Percentiles rank a stretch among this genome's conserved stretches.
phyloP scores from a whole-genome alignment of 2,797 vertebrate species.

The Crossoptilon crossoptilon region DNA sequence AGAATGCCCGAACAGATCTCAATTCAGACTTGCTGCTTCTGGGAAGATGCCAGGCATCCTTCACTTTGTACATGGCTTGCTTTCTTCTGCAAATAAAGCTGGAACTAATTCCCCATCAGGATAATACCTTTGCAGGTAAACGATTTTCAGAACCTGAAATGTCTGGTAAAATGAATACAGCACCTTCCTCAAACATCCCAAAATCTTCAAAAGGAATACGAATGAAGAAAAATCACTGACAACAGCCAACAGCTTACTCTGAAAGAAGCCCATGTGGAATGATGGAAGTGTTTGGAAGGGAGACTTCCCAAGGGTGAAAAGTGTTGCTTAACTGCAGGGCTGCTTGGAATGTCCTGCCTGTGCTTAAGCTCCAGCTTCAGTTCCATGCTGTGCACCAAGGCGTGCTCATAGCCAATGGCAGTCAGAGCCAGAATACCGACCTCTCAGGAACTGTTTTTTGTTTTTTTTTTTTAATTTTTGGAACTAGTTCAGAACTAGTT shows the following conservation, averaged over 20 bases:
- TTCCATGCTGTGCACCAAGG: neutral
- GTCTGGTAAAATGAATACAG: conserved; percentile 42
- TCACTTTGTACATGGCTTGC: conserved; percentile 26
- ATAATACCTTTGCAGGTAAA: conserved; percentile 66
- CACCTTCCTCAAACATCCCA: conserved; percentile 17
- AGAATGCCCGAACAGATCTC: conserved; percentile 31
- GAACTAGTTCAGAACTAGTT: conserved; percentile 58
- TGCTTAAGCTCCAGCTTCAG: conserved; percentile 20
- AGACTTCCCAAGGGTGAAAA: conserved; percentile 61
- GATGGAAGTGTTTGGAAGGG: conserved; percentile 64
- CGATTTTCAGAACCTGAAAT: conserved; percentile 62
- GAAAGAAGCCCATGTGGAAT: conserved; percentile 54
- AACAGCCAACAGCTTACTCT: conserved; percentile 31
- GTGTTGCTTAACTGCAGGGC: conserved; percentile 61
- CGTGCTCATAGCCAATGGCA: neutral
- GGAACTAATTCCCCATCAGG: conserved; percentile 53
- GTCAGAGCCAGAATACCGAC: conserved; percentile 15
- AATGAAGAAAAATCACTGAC: conserved; percentile 50
- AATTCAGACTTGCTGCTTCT: conserved; percentile 18
- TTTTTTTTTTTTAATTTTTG: conserved; percentile 47
- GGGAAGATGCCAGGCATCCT: neutral
- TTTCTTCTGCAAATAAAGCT: conserved; percentile 67
- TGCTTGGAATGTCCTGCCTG: conserved; percentile 41
- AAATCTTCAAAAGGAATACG: conserved; percentile 37
- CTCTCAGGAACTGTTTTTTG: conserved; percentile 20